A percentile compares a stretch with the other conserved stretches of the same genome.
Evolutionary conservation across 2,113 vertebrate genomes (phyloP).

Genomic region (Bucco capensis): DNA sequence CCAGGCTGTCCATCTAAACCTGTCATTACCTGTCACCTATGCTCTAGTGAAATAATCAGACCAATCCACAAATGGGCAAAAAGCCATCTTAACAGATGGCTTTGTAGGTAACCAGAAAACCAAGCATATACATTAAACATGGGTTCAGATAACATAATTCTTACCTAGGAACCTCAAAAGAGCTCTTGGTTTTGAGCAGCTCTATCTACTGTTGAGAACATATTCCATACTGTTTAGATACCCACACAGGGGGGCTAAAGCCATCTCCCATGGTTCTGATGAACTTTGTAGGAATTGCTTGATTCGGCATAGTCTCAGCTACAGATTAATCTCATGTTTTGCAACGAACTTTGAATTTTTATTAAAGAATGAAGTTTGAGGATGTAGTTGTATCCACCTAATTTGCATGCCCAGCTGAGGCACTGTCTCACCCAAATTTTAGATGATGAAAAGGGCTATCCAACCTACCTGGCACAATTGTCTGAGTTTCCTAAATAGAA

Average conservation of each 20-base stretch:
- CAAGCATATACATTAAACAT: conserved; percentile 38
- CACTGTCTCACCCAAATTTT: not conserved
- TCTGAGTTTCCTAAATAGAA: not conserved
- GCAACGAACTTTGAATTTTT: not conserved
- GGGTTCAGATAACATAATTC: not conserved
- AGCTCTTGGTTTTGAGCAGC: conserved; percentile 13
- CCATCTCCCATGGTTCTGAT: not conserved
- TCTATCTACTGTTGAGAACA: not conserved
- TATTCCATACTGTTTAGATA: not conserved
- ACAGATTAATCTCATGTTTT: not conserved
- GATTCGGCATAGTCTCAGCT: not conserved
- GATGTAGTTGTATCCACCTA: not conserved
- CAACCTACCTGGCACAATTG: not conserved
- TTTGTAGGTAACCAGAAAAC: conserved; percentile 43
- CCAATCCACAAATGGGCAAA: conserved; percentile 55
- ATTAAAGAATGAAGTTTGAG: not conserved
- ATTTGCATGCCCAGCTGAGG: not conserved
- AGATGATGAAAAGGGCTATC: not conserved
- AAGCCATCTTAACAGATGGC: conserved; percentile 63
- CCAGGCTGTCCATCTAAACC: conserved; percentile 57
- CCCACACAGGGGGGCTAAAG: not conserved
- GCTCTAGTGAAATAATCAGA: conserved; percentile 39
- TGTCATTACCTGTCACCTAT: conserved; percentile 62
- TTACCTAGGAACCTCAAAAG: conserved; percentile 32
- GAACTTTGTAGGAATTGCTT: not conserved